phyloP scores from a whole-genome alignment of 2,113 vertebrate species.

The Neolamprologus devosi region DNA sequence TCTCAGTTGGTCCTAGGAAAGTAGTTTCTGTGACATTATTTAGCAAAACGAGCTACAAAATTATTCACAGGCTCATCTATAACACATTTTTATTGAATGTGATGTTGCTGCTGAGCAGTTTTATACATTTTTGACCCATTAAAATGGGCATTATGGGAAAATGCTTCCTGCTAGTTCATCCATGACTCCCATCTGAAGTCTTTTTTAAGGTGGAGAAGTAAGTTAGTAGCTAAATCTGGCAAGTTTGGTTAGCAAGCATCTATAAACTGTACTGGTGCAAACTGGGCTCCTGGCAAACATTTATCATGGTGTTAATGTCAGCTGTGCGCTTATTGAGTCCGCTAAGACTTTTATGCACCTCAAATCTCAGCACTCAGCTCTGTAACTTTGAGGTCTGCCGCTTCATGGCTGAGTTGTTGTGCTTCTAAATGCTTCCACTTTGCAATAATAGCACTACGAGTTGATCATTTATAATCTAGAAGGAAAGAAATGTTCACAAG shows the following conservation, averaged over 20 bases:
- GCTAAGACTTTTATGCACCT: not conserved
- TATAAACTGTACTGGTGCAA: not conserved
- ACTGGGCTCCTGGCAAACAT: not conserved
- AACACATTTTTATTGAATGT: not conserved
- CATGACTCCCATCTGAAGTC: not conserved
- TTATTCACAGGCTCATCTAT: not conserved
- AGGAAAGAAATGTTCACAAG: not conserved
- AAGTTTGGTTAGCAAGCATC: not conserved
- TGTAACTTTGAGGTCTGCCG: not conserved
- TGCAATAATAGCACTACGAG: not conserved
- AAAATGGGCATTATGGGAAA: not conserved
- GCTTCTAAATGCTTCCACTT: not conserved
- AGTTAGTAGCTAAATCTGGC: not conserved
- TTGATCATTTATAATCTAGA: not conserved
- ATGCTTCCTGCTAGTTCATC: not conserved
- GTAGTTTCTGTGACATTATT: not conserved
- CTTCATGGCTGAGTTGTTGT: not conserved
- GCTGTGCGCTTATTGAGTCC: not conserved
- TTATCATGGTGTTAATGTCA: not conserved
- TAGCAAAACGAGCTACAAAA: fast-evolving
- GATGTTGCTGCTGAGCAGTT: not conserved
- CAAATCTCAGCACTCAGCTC: not conserved
- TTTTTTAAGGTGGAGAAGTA: not conserved
- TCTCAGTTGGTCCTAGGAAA: fast-evolving
- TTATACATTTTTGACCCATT: not conserved